A percentile compares a stretch with the other conserved stretches of the same genome.
Evolutionary conservation across 37 sponge, comb jelly and placozoan species (phyloP).

Genomic region (Halisarca cf. caerulea): DNA sequence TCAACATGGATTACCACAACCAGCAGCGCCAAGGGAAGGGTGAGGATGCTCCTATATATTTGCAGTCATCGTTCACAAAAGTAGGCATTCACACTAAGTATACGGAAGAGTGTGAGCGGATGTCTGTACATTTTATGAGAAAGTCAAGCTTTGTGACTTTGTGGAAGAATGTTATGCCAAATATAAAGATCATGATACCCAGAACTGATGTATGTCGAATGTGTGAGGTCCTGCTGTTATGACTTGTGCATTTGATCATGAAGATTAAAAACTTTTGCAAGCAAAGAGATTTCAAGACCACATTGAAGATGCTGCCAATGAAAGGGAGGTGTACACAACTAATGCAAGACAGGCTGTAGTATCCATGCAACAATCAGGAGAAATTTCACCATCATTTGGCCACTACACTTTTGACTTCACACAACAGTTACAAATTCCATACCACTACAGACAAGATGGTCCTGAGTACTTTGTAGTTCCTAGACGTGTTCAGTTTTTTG

Average conservation of each 20-base stretch:
- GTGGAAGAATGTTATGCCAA: slow-evolving; percentile 30
- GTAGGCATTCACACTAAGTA: slow-evolving; percentile 16
- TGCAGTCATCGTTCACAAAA: slow-evolving; percentile 11
- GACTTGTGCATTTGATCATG: slow-evolving; percentile 3
- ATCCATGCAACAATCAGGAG: neutral
- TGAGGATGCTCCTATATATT: slow-evolving; percentile 6
- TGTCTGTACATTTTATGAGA: neutral
- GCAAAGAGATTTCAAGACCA: slow-evolving; percentile 17
- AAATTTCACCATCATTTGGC: neutral
- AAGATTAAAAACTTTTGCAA: slow-evolving; percentile 19
- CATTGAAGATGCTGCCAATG: slow-evolving; percentile 22
- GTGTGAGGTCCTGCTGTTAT: slow-evolving; percentile 23
- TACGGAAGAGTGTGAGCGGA: neutral
- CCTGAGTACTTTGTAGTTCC: slow-evolving; percentile 20
- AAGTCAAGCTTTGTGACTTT: slow-evolving; percentile 13
- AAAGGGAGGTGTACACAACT: slow-evolving; percentile 9
- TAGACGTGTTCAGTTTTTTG: slow-evolving; percentile 24
- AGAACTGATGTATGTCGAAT: slow-evolving; percentile 33
- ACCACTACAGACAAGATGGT: slow-evolving; percentile 33
- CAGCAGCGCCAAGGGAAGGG: slow-evolving; percentile 12
- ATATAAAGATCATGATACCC: slow-evolving; percentile 25
- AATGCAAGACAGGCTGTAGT: neutral
- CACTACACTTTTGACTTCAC: slow-evolving; percentile 48
- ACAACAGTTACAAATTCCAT: slow-evolving; percentile 16
- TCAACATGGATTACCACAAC: neutral